These are phyloP conservation scores for Micromussa lordhowensis DNA, from an alignment of 92 coral and sea anemone genomes.

Conservation along the genomic window DNA sequence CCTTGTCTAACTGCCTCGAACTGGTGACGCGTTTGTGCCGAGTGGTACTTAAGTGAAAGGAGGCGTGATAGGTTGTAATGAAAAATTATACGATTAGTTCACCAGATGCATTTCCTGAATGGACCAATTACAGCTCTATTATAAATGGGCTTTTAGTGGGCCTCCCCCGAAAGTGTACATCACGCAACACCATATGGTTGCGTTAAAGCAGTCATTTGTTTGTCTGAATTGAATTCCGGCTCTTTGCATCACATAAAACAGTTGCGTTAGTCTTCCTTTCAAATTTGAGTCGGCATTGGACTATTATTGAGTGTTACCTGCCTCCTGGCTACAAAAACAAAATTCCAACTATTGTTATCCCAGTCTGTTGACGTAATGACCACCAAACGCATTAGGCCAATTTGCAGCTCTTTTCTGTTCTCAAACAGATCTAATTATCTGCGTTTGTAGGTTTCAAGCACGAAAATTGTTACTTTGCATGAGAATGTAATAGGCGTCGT, in stretches of 20 bases:
- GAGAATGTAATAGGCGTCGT: slow-evolving; percentile 30
- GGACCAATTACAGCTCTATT: slow-evolving; percentile 49
- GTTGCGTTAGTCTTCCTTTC: not conserved
- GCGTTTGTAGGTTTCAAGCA: slow-evolving; percentile 38
- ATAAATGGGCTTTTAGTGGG: slow-evolving; percentile 34
- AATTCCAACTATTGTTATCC: slow-evolving; percentile 25
- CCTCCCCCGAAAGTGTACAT: slow-evolving; percentile 28
- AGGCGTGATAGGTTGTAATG: slow-evolving; percentile 36
- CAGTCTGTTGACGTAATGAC: slow-evolving; percentile 38
- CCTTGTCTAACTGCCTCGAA: slow-evolving; percentile 28
- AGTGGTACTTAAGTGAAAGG: slow-evolving; percentile 28
- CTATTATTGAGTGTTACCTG: not conserved
- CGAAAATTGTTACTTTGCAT: slow-evolving; percentile 53
- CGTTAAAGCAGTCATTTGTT: not conserved
- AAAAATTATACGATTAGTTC: slow-evolving; percentile 35
- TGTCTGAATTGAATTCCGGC: not conserved
- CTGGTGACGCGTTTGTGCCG: slow-evolving; percentile 40
- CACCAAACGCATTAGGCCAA: slow-evolving; percentile 49
- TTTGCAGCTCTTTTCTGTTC: slow-evolving; percentile 41
- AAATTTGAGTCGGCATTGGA: not conserved
- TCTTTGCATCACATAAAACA: not conserved
- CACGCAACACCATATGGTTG: slow-evolving; percentile 30
- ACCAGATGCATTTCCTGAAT: slow-evolving; percentile 56
- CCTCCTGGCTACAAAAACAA: not conserved
- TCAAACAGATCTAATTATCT: slow-evolving; percentile 50